phyloP scores from a whole-genome alignment of 2,888 invertebrate species.

The Hypomecis atomaria region DNA sequence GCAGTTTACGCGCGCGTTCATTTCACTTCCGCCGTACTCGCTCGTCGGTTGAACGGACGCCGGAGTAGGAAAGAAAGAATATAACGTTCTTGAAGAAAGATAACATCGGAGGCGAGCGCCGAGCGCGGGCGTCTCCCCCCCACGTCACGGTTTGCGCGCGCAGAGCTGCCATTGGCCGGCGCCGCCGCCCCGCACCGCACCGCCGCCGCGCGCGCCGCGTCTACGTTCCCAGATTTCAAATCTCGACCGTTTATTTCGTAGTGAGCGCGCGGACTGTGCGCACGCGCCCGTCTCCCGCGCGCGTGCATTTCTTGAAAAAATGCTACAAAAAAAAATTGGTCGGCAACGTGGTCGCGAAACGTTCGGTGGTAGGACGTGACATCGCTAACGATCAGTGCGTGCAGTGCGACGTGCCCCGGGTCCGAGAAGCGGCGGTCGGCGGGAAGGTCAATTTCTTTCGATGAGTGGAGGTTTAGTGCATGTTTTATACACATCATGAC shows the following conservation, averaged over 20 bases:
- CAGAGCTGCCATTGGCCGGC: slow-evolving; percentile 64
- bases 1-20: slow-evolving; percentile 79
- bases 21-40: slow-evolving; percentile 75
- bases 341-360: slow-evolving; percentile 77
- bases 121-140: slow-evolving; percentile 64
- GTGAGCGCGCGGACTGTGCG: slow-evolving; percentile 72
- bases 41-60: slow-evolving; percentile 75
- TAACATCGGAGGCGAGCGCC: slow-evolving; percentile 63
- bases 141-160: slow-evolving; percentile 72
- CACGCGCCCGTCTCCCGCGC: slow-evolving; percentile 54
- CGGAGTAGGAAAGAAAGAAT: slow-evolving; percentile 79
- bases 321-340: slow-evolving; percentile 50
- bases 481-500: slow-evolving; percentile 87
- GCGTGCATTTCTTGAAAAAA: slow-evolving; percentile 65
- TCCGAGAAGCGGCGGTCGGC: slow-evolving; percentile 53
- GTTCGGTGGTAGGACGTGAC: slow-evolving; percentile 79
- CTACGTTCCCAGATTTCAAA: slow-evolving; percentile 82
- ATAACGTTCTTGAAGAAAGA: slow-evolving; percentile 80
- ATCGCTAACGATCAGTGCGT: slow-evolving; percentile 78
- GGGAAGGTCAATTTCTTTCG: slow-evolving; percentile 85
- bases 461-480: slow-evolving; percentile 91
- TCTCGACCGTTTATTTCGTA: slow-evolving; percentile 84
- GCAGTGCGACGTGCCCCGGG: slow-evolving; percentile 72
- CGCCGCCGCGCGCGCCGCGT: slow-evolving; percentile 74
- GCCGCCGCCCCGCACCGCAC: slow-evolving; percentile 55